Evolutionary conservation across 2,113 vertebrate genomes (phyloP), one percentile per base, ranked within the genome.

Genomic region (Helogale parvula): DNA sequence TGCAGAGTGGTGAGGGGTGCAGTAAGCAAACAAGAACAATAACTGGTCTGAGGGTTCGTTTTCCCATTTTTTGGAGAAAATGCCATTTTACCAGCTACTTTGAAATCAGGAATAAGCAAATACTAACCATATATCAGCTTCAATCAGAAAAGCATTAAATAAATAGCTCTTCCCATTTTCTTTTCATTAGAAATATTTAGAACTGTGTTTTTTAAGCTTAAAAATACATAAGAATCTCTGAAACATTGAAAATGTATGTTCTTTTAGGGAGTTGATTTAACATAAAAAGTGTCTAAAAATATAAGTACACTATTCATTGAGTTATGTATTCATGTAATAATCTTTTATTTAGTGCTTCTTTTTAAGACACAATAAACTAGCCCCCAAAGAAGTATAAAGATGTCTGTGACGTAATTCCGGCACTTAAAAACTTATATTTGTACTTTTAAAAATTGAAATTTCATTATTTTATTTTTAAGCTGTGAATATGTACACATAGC

Each of bases 161-260:
- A 80, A 90, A 69, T 54, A 66, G 15, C 9, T 35, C 17, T n/a
- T 35, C 47, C 25, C 27, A 54, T 71, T 90, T 69, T 50, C 12
- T 74, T 87, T 89, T 86, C 38, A 84, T 52, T 82, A 80, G 8
- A 96, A 25, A n/a, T 69, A 68, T 71, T 93, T 96, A 31, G 29
- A 74, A 83, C 79, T 93, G 66, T n/a, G 9, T 1, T 95, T 91
- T 7, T 85, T 68, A 96, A 76, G 3, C 74, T 94, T 52, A 74
- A 96, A 93, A 57, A 88, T 77, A 65, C 13, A 45, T 47, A 76
- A 54, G 14, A 54, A 90, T 3, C 4, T 80, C 17, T 91, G 21
- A 91, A 92, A 45, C 38, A 0, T 88, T 76, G 9, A 68, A 66
- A 47, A 66, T 72, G 31, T 52, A 41, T 92, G 11, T 94, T 21